Conservation (phyloP, 2,888 invertebrate species). For the Rugalucina vietnamica region DNA sequence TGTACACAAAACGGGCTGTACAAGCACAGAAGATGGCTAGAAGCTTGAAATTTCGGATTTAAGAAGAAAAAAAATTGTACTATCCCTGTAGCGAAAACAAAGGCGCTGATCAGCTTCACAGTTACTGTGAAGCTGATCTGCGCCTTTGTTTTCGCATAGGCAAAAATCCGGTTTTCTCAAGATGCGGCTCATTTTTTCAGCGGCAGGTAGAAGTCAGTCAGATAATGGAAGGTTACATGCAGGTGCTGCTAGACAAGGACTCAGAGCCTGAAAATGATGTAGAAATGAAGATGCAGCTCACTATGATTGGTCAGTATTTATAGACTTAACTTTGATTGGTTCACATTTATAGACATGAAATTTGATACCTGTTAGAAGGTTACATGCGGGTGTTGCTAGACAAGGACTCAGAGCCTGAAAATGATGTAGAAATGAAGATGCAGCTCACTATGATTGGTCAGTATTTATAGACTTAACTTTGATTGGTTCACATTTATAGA, state of each 20-base stretch:
- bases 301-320: slow-evolving; percentile 76
- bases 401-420: slow-evolving; percentile 51
- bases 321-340: background rate
- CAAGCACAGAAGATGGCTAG: too few species aligned
- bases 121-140: too few species aligned
- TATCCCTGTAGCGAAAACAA: too few species aligned
- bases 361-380: slow-evolving; percentile 84
- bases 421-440: slow-evolving; percentile 63
- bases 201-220: slow-evolving; percentile 87
- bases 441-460: slow-evolving; percentile 79
- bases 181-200: too few species aligned
- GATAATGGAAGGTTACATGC: slow-evolving; percentile 83
- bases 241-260: slow-evolving; percentile 69
- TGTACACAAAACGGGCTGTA: too few species aligned
- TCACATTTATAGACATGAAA: slow-evolving; percentile 75
- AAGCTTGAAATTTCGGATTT: too few species aligned
- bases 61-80: too few species aligned
- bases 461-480: background rate
- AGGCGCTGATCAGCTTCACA: too few species aligned
- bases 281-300: slow-evolving; percentile 71
- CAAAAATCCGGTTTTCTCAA: too few species aligned
- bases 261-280: slow-evolving; percentile 56
- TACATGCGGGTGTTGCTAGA: slow-evolving; percentile 76
- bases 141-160: too few species aligned
- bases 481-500: background rate